A percentile compares a stretch with the other conserved stretches of the same genome.
Evolutionary conservation across 2,888 invertebrate genomes (phyloP).

Genomic region (Pammene fasciana): DNA sequence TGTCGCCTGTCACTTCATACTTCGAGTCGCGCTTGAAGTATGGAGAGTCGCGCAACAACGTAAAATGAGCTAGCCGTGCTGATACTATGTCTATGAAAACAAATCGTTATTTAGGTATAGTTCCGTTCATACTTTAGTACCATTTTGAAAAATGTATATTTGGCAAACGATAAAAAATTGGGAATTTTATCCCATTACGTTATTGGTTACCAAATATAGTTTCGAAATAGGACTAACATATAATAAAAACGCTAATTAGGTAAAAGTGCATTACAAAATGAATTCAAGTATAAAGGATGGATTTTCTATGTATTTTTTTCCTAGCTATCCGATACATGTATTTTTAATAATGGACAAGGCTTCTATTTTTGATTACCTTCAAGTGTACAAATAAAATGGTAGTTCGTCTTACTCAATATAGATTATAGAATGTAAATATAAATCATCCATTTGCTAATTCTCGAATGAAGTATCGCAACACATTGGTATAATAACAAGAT

Average conservation of each 20-base stretch:
- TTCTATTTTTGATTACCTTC: slow-evolving; percentile 19
- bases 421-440: slow-evolving; percentile 21
- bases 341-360: slow-evolving; percentile 16
- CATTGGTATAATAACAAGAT: slow-evolving; percentile 60
- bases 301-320: neutral
- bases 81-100: slow-evolving; percentile 13
- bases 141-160: too few relatives aligned
- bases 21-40: too few relatives aligned
- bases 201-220: neutral
- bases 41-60: too few relatives aligned
- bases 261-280: neutral
- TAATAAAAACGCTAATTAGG: neutral
- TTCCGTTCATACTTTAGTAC: neutral
- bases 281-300: neutral
- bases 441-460: slow-evolving; percentile 28
- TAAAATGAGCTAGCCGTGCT: too few relatives aligned
- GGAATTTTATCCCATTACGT: neutral
- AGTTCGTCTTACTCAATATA: slow-evolving; percentile 13
- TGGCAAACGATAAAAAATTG: neutral
- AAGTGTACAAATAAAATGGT: slow-evolving; percentile 25
- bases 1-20: too few relatives aligned
- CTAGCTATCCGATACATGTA: slow-evolving; percentile 5
- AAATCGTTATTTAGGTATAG: neutral
- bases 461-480: slow-evolving; percentile 62
- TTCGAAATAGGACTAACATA: neutral